phyloP scores from a whole-genome alignment of 2,888 invertebrate genomes.

The Drosophila mercatorum region DNA sequence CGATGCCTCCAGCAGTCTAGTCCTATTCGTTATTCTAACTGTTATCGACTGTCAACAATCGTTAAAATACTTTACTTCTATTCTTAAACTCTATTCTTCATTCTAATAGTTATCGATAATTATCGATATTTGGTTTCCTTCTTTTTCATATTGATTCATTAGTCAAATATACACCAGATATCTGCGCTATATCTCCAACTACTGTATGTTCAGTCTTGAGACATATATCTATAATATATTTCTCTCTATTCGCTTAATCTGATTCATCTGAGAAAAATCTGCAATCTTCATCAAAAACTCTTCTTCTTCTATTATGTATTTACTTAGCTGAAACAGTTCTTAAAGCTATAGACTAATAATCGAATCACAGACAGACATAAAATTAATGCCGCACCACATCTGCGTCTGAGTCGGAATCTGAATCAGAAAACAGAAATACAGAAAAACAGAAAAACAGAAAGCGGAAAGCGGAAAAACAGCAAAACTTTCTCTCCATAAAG shows the following conservation, averaged over 20 bases:
- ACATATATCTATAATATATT: too few relatives aligned
- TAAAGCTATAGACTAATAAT: neutral
- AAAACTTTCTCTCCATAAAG: conserved; percentile 9
- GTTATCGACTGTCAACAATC: neutral
- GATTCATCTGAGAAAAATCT: too few relatives aligned
- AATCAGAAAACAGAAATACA: neutral
- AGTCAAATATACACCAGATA: too few relatives aligned
- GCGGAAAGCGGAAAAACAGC: neutral
- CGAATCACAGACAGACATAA: neutral
- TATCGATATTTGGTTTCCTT: neutral
- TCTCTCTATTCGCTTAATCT: too few relatives aligned
- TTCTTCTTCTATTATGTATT: too few relatives aligned
- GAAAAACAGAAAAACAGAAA: neutral
- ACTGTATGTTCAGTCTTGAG: too few relatives aligned
- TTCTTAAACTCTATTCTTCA: neutral
- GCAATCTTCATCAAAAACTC: too few relatives aligned
- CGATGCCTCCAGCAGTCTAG: too few relatives aligned
- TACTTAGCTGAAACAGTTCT: neutral
- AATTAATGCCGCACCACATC: neutral
- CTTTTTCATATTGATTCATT: too few relatives aligned
- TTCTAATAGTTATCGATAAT: neutral
- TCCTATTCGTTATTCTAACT: neutral
- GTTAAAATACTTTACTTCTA: too few relatives aligned
- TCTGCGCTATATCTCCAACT: too few relatives aligned
- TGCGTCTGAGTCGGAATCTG: neutral